Evolutionary conservation across 1,140 invertebrate species (phyloP), one percentile per base, ranked within the genome.

Genomic region (Trachymyrmex septentrionalis): DNA sequence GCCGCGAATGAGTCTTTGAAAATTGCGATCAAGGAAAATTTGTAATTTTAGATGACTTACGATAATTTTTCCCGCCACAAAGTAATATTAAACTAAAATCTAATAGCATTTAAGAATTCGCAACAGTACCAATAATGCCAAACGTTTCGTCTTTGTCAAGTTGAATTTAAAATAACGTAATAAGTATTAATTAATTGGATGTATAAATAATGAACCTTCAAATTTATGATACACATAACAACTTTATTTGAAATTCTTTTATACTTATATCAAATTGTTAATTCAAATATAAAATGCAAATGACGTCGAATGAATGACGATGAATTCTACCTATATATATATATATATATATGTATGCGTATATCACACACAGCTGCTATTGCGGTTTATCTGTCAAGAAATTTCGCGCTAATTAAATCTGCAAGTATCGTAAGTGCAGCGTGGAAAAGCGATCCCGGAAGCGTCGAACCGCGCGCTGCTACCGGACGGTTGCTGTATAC

Each of bases 361-460:
- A 7, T 21, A 6, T 50, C 38, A 44, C 34, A 10, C 44, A n/a
- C 12, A 24, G 38, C 21, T 30, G 14, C 21, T 6, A 44, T n/a
- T 38, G 24, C 24, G 4, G 16, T 48, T 78, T 30, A 64, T 50
- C 63, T 61, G 44, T 48, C 59, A 50, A 64, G 38, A 59, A 59
- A 59, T 82, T 72, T 38, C 14, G 50, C 38, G n/a, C 12, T 57
- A 57, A 69, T 71, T 82, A 72, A 67, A 67, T 57, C 50, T 27
- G 53, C 67, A 19, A 44, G 48, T 61, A 38, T 50, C 50, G 48
- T 66, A 63, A 63, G 24, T 71, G 48, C 48, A 27, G 27, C 77
- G 50, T 71, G 50, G 64, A 57, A 57, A 48, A 78, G 64, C 64
- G 69, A 34, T 30, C 44, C 44, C 57, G 80, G 72, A 50, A 76